phyloP scores from a whole-genome alignment of 53 echinoderm and acorn worm genomes.

The Temnopleurus reevesii region DNA sequence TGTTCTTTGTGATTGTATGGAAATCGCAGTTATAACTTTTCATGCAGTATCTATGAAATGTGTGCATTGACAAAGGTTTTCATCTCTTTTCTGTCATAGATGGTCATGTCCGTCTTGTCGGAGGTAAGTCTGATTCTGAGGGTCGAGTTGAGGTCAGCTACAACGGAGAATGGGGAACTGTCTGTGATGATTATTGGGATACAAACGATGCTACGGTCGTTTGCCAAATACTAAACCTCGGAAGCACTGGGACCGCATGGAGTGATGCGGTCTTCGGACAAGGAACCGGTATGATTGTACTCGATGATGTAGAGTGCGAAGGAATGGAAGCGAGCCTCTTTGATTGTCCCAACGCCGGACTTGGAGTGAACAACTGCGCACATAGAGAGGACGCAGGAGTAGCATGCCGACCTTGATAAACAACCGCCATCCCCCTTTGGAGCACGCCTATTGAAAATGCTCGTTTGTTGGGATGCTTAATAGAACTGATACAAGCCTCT shows the following conservation, averaged over 20 bases:
- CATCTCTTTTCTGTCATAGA: not conserved
- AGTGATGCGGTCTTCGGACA: constrained; percentile 24
- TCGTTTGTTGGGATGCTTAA: too few species aligned
- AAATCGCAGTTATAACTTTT: too few species aligned
- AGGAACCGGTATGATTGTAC: constrained; percentile 58
- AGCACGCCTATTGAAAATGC: too few species aligned
- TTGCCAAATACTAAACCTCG: constrained; percentile 47
- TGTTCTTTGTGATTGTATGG: too few species aligned
- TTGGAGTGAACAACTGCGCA: constrained; percentile 59
- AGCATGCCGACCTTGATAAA: too few species aligned
- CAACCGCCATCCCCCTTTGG: too few species aligned
- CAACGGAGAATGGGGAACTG: constrained; percentile 66
- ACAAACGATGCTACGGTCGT: constrained; percentile 52
- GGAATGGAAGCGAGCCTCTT: constrained; percentile 56
- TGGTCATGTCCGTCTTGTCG: constrained; percentile 15
- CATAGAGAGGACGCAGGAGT: constrained; percentile 73
- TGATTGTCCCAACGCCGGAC: constrained; percentile 49
- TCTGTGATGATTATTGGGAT: constrained; percentile 69
- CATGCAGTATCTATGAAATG: too few species aligned
- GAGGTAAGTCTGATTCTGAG: not conserved
- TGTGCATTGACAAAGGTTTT: too few species aligned
- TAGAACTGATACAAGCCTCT: too few species aligned
- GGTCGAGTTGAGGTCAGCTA: constrained; percentile 63
- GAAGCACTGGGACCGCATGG: constrained; percentile 1
- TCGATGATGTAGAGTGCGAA: constrained; percentile 62